Percentiles rank a stretch among this genome's conserved stretches.
Conservation (phyloP, 2,888 invertebrate genomes). For the Malacosoma neustria region DNA sequence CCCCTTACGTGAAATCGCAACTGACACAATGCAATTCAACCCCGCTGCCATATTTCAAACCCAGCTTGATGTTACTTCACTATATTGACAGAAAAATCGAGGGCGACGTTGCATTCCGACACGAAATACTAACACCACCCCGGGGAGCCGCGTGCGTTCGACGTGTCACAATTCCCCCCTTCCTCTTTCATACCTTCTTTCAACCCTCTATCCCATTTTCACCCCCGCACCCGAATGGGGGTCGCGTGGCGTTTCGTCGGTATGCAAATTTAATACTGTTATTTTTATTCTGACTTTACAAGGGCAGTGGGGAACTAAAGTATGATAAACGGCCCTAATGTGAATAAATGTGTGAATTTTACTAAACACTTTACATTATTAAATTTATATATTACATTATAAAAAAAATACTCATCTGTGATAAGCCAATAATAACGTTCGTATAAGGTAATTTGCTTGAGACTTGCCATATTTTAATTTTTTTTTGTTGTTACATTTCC, state of each 20-base stretch:
- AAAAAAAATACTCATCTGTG: too few species aligned
- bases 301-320: slow-evolving; percentile 60
- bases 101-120: slow-evolving; percentile 54
- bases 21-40: not conserved
- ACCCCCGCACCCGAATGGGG: slow-evolving; percentile 12
- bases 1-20: too few species aligned
- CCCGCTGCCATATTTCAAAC: slow-evolving; percentile 14
- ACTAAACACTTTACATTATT: too few species aligned
- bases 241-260: slow-evolving; percentile 45
- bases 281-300: slow-evolving; percentile 62
- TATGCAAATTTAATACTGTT: slow-evolving; percentile 69
- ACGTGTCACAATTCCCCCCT: slow-evolving; percentile 34
- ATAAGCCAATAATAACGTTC: too few species aligned
- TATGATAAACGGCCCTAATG: slow-evolving; percentile 36
- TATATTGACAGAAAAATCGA: slow-evolving; percentile 28
- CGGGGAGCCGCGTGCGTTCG: slow-evolving; percentile 25
- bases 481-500: too few species aligned
- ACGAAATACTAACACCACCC: slow-evolving; percentile 38
- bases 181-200: slow-evolving; percentile 12
- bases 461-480: too few species aligned
- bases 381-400: too few species aligned
- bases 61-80: slow-evolving; percentile 14
- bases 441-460: too few species aligned
- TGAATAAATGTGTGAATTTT: slow-evolving; percentile 21
- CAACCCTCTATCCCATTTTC: slow-evolving; percentile 6